Percentiles rank a stretch among this genome's conserved stretches.
Evolutionary conservation across 2,797 vertebrate genomes (phyloP).

Genomic region (Centroberyx gerrardi): DNA sequence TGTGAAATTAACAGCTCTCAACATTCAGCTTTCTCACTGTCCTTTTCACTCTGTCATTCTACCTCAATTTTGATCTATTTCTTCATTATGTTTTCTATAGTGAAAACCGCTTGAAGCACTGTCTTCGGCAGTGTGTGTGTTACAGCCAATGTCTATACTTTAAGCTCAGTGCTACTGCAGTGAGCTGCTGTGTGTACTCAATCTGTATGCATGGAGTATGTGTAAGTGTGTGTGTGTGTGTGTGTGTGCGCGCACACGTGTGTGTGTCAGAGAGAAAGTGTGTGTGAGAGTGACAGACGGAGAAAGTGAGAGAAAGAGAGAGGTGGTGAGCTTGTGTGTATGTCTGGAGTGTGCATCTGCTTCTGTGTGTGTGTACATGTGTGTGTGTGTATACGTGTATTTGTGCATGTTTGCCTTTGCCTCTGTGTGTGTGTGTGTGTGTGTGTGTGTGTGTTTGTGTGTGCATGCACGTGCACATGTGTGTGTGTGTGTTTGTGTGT

Average conservation of each 20-base stretch:
- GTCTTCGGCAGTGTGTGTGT: slow-evolving; percentile 54
- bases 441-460: slow-evolving; percentile 14
- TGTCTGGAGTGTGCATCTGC: too few relatives aligned
- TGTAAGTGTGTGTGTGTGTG: not conserved
- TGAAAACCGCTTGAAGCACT: slow-evolving; percentile 18
- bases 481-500: slow-evolving; percentile 26
- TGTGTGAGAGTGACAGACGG: slow-evolving; percentile 40
- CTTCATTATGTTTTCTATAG: not conserved
- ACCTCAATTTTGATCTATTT: not conserved
- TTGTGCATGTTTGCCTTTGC: too few relatives aligned
- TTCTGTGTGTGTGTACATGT: too few relatives aligned
- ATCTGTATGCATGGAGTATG: slow-evolving; percentile 74
- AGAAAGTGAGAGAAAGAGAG: slow-evolving; percentile 4
- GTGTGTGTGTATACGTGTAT: too few relatives aligned
- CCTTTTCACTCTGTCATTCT: not conserved
- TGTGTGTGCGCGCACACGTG: slow-evolving; percentile 11
- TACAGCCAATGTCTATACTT: slow-evolving; percentile 57
- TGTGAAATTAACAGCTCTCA: not conserved
- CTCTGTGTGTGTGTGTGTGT: too few relatives aligned
- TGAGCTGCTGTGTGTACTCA: slow-evolving; percentile 54
- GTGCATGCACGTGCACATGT: slow-evolving; percentile 11
- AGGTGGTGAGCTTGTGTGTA: slow-evolving; percentile 19
- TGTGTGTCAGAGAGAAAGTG: slow-evolving; percentile 16
- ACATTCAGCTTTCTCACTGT: not conserved
- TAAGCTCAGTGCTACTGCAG: slow-evolving; percentile 68